These are phyloP conservation scores for Orestias chungarensis DNA, from an alignment of 2,797 vertebrate genomes.

Conservation along the genomic window DNA sequence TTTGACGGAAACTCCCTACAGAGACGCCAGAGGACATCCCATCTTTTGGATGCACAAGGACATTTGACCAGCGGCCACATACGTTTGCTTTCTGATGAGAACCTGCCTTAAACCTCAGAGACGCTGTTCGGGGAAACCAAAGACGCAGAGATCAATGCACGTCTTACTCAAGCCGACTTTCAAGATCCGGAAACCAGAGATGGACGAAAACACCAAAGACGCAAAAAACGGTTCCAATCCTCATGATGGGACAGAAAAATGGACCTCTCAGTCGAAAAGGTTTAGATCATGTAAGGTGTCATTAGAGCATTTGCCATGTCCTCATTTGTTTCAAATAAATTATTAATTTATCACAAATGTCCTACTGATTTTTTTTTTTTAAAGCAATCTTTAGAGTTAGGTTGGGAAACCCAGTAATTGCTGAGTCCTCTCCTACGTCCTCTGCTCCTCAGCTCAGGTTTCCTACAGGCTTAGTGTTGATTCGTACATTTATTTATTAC, in stretches of 20 bases:
- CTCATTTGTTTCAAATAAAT: not conserved
- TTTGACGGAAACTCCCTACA: constrained; percentile 82
- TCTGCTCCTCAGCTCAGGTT: no score
- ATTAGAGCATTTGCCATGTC: not conserved
- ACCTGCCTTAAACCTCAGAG: not conserved
- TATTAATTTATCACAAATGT: not conserved
- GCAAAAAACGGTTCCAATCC: not conserved
- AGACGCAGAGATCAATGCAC: not conserved
- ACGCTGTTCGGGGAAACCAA: not conserved
- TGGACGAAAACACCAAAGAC: not conserved
- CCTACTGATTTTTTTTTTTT: not conserved
- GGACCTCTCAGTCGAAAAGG: not conserved
- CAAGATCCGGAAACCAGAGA: not conserved
- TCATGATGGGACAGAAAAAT: not conserved
- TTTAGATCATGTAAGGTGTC: not conserved
- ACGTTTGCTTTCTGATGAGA: not conserved
- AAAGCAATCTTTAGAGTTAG: no score
- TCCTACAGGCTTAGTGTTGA: no score
- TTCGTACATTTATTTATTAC: no score
- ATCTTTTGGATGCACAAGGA: constrained; percentile 98
- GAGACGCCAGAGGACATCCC: constrained; percentile 84
- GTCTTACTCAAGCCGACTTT: not conserved
- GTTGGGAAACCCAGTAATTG: no score
- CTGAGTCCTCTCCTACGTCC: no score
- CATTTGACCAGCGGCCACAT: constrained; percentile 72